Conservation (phyloP, 2,888 invertebrate species). For the Polymixis lichenea region DNA sequence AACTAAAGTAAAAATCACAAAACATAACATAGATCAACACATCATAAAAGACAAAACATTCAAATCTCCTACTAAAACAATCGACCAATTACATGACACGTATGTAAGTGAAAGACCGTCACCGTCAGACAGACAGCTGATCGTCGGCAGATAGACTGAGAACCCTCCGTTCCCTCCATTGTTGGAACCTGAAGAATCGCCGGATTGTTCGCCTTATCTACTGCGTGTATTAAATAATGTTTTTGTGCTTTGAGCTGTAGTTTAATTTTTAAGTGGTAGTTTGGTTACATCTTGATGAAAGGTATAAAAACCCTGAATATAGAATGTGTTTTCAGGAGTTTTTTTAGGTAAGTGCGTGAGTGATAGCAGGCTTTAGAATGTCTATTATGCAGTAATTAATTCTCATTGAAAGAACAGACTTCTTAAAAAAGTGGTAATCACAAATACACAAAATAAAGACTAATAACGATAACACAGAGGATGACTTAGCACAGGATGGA, state of each 20-base stretch:
- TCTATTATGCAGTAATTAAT: neutral
- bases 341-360: neutral
- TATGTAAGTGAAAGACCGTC: constrained; percentile 63
- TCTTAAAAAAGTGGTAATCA: neutral
- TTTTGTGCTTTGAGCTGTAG: constrained; percentile 30
- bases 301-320: neutral
- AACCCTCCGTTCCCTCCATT: constrained; percentile 60
- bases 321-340: neutral
- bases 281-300: constrained; percentile 51
- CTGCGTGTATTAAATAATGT: constrained; percentile 39
- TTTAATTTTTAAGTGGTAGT: constrained; percentile 45
- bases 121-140: constrained; percentile 55
- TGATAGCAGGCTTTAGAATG: neutral
- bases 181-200: constrained; percentile 58
- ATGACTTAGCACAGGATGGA: neutral
- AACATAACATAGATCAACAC: constrained; percentile 17
- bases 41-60: constrained; percentile 43
- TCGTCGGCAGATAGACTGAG: constrained; percentile 66
- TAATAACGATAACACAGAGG: neutral
- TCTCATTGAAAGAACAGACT: no score
- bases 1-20: neutral
- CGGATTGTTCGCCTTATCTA: constrained; percentile 66
- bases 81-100: constrained; percentile 63
- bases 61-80: constrained; percentile 56
- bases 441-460: neutral